These are phyloP conservation scores for Ormyrus labotus DNA, from an alignment of 2,888 invertebrate genomes.

Conservation along the genomic window DNA sequence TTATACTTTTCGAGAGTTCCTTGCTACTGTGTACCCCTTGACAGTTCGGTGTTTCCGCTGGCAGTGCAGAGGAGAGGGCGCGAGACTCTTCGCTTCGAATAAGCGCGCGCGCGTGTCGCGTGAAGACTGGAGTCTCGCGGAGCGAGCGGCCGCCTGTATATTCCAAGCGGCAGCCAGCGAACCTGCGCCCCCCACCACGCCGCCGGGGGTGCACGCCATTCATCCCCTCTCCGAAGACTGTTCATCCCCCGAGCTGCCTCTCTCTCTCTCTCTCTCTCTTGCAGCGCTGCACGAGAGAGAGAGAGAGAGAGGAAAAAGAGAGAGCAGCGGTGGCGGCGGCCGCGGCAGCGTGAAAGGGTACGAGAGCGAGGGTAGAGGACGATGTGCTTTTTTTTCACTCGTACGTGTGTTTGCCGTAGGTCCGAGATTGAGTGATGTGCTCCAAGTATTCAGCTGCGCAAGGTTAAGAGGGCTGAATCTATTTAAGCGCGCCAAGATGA, in stretches of 20 bases:
- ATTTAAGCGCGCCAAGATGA: slow-evolving; percentile 3
- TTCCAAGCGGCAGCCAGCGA: slow-evolving; percentile 57
- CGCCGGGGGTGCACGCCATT: slow-evolving; percentile 30
- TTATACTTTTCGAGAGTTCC: slow-evolving; percentile 1
- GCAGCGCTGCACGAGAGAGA: too few relatives aligned
- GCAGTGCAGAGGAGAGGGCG: background rate
- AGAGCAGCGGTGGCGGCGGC: too few relatives aligned
- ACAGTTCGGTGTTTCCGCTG: too few relatives aligned
- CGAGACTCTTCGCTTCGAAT: slow-evolving; percentile 54
- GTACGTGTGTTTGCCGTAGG: slow-evolving; percentile 11
- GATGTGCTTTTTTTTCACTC: slow-evolving; percentile 6
- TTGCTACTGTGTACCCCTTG: background rate
- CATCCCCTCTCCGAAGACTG: slow-evolving; percentile 55
- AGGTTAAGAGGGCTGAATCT: slow-evolving; percentile 8
- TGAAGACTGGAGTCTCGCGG: slow-evolving; percentile 71
- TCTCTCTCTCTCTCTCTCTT: slow-evolving; percentile 11
- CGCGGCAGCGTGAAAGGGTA: too few relatives aligned
- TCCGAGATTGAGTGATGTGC: slow-evolving; percentile 44
- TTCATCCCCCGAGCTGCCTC: slow-evolving; percentile 46
- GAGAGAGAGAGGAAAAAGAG: too few relatives aligned
- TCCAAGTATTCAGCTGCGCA: background rate
- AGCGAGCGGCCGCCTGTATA: slow-evolving; percentile 67
- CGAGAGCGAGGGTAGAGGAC: too few relatives aligned
- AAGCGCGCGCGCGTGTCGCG: slow-evolving; percentile 71
- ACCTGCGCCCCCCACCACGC: slow-evolving; percentile 27